A percentile compares a stretch with the other conserved stretches of the same genome.
phyloP scores from a whole-genome alignment of 2,797 vertebrate genomes.

The Carapus acus region DNA sequence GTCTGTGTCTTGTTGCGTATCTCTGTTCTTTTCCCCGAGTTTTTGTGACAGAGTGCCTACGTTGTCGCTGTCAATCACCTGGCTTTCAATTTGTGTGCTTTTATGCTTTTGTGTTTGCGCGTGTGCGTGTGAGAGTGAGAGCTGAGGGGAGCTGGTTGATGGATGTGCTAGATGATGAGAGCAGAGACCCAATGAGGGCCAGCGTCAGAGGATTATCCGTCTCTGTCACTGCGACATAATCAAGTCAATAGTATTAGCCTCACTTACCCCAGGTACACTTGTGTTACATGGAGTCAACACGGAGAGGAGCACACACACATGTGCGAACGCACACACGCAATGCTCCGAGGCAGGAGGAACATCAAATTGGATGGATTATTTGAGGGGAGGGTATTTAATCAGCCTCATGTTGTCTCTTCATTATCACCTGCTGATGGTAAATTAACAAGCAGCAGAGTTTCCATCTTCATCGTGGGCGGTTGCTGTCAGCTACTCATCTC shows the following conservation, averaged over 20 bases:
- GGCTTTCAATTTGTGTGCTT: neutral
- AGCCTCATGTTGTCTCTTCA: conserved; percentile 61
- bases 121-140: conserved; percentile 18
- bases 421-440: conserved; percentile 57
- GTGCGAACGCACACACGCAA: neutral
- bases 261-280: conserved; percentile 16
- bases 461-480: conserved; percentile 20
- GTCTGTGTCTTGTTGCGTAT: too few relatives aligned
- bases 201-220: conserved; percentile 39
- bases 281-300: conserved; percentile 25
- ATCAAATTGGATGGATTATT: conserved; percentile 38
- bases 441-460: conserved; percentile 52
- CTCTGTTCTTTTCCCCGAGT: too few relatives aligned
- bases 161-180: conserved; percentile 31
- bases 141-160: conserved; percentile 34
- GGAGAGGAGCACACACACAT: conserved; percentile 17
- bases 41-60: neutral
- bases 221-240: conserved; percentile 42
- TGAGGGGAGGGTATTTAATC: conserved; percentile 58
- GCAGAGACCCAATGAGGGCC: conserved; percentile 45
- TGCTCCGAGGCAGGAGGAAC: conserved; percentile 26
- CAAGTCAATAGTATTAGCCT: conserved; percentile 43
- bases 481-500: conserved; percentile 21
- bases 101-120: neutral
- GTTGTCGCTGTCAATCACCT: neutral